Evolutionary conservation across 1,140 invertebrate genomes (phyloP).

Genomic region (Calephelis nemesis): DNA sequence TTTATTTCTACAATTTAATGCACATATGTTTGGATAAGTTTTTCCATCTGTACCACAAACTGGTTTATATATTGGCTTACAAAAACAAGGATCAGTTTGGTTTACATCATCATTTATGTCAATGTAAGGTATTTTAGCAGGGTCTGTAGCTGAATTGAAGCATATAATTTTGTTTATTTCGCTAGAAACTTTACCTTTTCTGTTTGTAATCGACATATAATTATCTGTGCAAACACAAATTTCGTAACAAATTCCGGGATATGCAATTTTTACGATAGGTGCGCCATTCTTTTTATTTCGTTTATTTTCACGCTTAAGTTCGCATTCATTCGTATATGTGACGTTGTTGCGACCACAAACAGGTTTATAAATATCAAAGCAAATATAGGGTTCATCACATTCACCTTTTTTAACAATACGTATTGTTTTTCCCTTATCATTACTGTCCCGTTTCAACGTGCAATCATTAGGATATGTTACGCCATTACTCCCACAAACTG

Average conservation of each 20-base stretch:
- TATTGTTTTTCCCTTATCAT: slow-evolving; percentile 1
- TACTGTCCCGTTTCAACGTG: slow-evolving; percentile 9
- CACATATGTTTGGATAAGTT: slow-evolving; percentile 37
- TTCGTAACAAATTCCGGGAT: slow-evolving; percentile 82
- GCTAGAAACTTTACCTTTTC: background rate
- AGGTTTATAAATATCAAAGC: slow-evolving; percentile 27
- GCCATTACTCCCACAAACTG: slow-evolving; percentile 39
- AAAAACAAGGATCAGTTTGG: slow-evolving; percentile 25
- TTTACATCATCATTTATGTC: slow-evolving; percentile 19
- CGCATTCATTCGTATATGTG: slow-evolving; percentile 88
- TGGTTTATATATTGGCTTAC: slow-evolving; percentile 28
- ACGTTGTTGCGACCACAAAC: slow-evolving; percentile 88
- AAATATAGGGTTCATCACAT: slow-evolving; percentile 78
- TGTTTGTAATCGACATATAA: background rate
- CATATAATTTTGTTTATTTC: slow-evolving; percentile 66
- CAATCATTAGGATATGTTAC: slow-evolving; percentile 41
- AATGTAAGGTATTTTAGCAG: slow-evolving; percentile 35
- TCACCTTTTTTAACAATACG: slow-evolving; percentile 73
- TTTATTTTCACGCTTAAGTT: slow-evolving; percentile 65
- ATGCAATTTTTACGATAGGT: background rate
- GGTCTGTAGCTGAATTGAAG: slow-evolving; percentile 32
- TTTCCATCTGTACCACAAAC: slow-evolving; percentile 37
- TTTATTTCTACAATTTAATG: slow-evolving; percentile 23
- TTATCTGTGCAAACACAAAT: slow-evolving; percentile 29
- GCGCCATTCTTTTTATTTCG: slow-evolving; percentile 10